phyloP scores from a whole-genome alignment of 2,888 invertebrate species.

The Girardia tigrina region DNA sequence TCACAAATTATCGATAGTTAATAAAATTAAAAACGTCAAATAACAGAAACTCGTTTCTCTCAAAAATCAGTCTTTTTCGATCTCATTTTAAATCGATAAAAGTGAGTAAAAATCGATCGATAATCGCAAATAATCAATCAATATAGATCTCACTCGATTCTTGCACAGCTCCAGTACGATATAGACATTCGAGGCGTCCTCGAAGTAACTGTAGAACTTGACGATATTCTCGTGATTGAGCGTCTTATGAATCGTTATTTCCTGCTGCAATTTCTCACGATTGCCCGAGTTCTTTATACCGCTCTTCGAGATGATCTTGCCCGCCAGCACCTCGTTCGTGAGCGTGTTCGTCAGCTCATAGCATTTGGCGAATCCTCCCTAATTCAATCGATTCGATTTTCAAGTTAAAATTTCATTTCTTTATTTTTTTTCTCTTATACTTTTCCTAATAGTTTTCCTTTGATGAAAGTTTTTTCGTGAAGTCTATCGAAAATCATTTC shows the following conservation, averaged over 20 bases:
- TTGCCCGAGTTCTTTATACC: constrained; percentile 62
- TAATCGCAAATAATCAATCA: too few species aligned
- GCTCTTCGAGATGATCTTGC: constrained; percentile 82
- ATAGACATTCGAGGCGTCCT: constrained; percentile 78
- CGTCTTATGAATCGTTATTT: constrained; percentile 82
- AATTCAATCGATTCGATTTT: constrained; percentile 40
- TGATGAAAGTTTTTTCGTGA: constrained; percentile 64
- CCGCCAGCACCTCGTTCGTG: constrained; percentile 70
- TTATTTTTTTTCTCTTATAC: constrained; percentile 56
- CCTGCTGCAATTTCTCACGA: constrained; percentile 56
- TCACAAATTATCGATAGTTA: too few species aligned
- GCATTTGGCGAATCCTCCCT: constrained; percentile 97
- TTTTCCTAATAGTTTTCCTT: constrained; percentile 55
- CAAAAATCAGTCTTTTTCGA: too few species aligned
- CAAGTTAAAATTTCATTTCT: constrained; percentile 43
- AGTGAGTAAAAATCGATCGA: too few species aligned
- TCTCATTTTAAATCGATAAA: too few species aligned
- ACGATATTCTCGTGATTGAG: constrained; percentile 79
- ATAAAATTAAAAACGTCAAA: too few species aligned
- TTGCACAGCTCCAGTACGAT: constrained; percentile 86
- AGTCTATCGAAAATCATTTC: constrained; percentile 67
- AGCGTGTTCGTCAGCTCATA: constrained; percentile 79
- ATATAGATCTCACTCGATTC: too few species aligned
- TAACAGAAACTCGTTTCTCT: too few species aligned
- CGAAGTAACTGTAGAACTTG: constrained; percentile 82